Conservation (phyloP, 2,888 invertebrate species). For the Agriopis aurantiaria region DNA sequence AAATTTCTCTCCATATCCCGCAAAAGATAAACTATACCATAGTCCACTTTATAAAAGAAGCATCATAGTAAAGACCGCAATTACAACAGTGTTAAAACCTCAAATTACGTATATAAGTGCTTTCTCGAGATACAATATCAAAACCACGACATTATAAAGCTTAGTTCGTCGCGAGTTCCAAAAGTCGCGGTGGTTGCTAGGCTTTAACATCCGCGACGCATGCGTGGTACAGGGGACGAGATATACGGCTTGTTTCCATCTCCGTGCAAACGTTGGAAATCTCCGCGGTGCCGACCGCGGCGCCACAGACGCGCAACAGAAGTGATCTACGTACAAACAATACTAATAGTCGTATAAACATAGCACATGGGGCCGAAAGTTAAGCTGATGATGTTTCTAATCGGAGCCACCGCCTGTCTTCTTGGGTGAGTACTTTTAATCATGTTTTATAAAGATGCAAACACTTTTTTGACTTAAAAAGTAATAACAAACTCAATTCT, state of each 20-base stretch:
- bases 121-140: conserved; percentile 6
- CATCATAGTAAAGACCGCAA: no score
- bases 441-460: background rate
- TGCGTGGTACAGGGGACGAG: conserved; percentile 43
- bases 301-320: conserved; percentile 59
- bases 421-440: conserved; percentile 38
- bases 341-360: conserved; percentile 2
- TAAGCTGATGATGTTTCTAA: conserved; percentile 22
- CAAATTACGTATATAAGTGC: background rate
- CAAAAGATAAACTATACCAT: no score
- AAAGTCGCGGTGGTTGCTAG: conserved; percentile 23
- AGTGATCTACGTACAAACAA: conserved; percentile 44
- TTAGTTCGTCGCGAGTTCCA: conserved; percentile 1
- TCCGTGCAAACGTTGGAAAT: conserved; percentile 57
- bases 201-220: conserved; percentile 38
- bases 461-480: background rate
- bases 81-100: no score
- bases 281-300: conserved; percentile 57
- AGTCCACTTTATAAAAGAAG: no score
- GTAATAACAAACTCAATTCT: background rate
- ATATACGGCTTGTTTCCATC: conserved; percentile 27
- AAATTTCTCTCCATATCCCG: no score
- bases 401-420: conserved; percentile 22
- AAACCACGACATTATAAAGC: conserved; percentile 8
- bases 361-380: conserved; percentile 8